A percentile compares a stretch with the other conserved stretches of the same genome.
phyloP scores from a whole-genome alignment of 2,888 invertebrate genomes.

The Tortrix viridana region DNA sequence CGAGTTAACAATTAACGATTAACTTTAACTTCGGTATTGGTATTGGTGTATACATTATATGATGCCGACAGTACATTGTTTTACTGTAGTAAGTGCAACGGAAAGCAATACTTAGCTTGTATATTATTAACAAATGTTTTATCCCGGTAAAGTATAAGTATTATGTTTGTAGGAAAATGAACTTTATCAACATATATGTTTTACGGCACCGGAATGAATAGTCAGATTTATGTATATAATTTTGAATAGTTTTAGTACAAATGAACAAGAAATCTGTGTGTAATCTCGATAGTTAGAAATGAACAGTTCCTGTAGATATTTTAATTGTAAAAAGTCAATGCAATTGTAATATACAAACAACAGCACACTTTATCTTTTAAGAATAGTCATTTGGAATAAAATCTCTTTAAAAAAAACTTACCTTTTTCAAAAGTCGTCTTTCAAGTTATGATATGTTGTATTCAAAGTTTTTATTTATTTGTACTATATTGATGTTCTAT shows the following conservation, averaged over 20 bases:
- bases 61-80: too few relatives aligned
- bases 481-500: conserved; percentile 43
- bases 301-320: conserved; percentile 33
- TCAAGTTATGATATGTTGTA: conserved; percentile 30
- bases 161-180: too few relatives aligned
- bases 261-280: conserved; percentile 9
- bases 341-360: conserved; percentile 2
- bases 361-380: too few relatives aligned
- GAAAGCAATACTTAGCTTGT: conserved; percentile 20
- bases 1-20: too few relatives aligned
- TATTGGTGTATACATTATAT: too few relatives aligned
- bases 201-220: not conserved
- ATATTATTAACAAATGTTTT: conserved; percentile 10
- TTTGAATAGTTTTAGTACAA: conserved; percentile 33
- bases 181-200: not conserved
- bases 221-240: conserved; percentile 22
- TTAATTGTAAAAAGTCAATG: conserved; percentile 23
- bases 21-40: too few relatives aligned
- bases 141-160: too few relatives aligned
- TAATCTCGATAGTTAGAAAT: conserved; percentile 4
- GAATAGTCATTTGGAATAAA: not conserved
- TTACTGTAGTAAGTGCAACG: not conserved
- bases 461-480: conserved; percentile 37
- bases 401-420: not conserved
- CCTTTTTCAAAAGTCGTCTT: conserved; percentile 1